Percentiles rank a stretch among this genome's conserved stretches.
Conservation (phyloP, 37 sponge, comb jelly and placozoan species). For the Ephydatia muelleri region DNA sequence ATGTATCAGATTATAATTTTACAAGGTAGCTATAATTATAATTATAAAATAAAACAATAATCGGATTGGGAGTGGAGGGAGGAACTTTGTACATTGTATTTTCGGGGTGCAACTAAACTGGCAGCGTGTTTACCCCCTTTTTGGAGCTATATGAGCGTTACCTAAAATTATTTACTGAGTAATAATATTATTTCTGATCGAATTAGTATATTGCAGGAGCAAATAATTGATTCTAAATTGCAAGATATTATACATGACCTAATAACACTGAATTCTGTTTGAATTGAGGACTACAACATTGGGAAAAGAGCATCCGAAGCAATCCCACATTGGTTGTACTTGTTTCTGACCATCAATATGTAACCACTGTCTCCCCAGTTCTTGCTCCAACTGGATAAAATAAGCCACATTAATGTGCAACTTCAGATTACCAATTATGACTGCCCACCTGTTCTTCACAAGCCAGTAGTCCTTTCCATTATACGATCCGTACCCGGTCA, state of each 20-base stretch:
- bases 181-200: too few species aligned
- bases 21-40: too few species aligned
- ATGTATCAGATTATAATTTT: too few species aligned
- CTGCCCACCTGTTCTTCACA: constrained; percentile 19
- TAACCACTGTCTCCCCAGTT: not conserved
- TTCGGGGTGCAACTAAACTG: too few species aligned
- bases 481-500: constrained; percentile 17
- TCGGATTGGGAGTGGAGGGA: too few species aligned
- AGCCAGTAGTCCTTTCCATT: constrained; percentile 38
- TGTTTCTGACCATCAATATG: not conserved
- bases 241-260: not conserved
- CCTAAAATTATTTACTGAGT: too few species aligned
- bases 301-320: not conserved
- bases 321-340: not conserved
- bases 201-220: too few species aligned
- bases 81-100: too few species aligned
- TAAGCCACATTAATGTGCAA: not conserved
- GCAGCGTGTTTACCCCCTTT: too few species aligned
- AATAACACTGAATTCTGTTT: too few species aligned
- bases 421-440: not conserved
- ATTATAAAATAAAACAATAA: too few species aligned
- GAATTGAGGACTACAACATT: not conserved
- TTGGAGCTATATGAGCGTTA: too few species aligned
- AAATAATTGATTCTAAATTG: not conserved
- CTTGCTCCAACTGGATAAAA: not conserved